Evolutionary conservation across 2,888 invertebrate species (phyloP).

Genomic region (Malthinus flaveolus): DNA sequence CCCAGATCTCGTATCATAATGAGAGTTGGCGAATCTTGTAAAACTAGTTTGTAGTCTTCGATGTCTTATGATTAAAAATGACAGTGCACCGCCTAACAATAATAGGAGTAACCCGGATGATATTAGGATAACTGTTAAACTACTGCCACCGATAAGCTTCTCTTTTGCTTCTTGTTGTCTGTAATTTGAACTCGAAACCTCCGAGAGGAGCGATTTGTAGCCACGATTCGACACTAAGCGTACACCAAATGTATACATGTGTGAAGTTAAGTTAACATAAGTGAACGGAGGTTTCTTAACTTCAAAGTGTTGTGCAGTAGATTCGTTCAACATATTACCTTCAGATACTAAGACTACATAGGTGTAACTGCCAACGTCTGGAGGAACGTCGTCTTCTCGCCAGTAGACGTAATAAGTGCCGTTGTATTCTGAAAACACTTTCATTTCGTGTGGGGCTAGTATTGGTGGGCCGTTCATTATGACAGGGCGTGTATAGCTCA

Average conservation of each 20-base stretch:
- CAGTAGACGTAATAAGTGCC: constrained; percentile 70
- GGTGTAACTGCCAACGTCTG: constrained; percentile 47
- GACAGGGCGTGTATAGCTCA: constrained; percentile 57
- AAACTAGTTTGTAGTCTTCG: constrained; percentile 76
- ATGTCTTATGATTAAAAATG: constrained; percentile 66
- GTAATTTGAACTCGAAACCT: constrained; percentile 54
- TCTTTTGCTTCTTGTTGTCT: constrained; percentile 9
- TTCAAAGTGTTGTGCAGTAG: constrained; percentile 56
- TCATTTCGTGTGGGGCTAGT: constrained; percentile 66
- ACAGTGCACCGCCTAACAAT: constrained; percentile 62
- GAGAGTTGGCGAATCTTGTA: constrained; percentile 79
- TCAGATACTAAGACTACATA: constrained; percentile 71
- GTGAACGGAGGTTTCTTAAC: constrained; percentile 61
- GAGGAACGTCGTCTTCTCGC: constrained; percentile 58
- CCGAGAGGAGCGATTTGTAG: constrained; percentile 65
- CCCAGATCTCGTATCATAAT: constrained; percentile 84
- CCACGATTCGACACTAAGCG: constrained; percentile 63
- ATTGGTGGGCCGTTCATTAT: constrained; percentile 61
- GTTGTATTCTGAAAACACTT: constrained; percentile 62
- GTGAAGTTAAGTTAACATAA: constrained; percentile 57
- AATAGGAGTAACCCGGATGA: constrained; percentile 60
- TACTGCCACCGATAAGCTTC: constrained; percentile 25
- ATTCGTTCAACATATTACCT: constrained; percentile 57
- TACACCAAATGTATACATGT: constrained; percentile 67
- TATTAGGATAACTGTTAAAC: constrained; percentile 52